phyloP scores from a whole-genome alignment of 1,140 invertebrate genomes.

The Chymomyza costata region DNA sequence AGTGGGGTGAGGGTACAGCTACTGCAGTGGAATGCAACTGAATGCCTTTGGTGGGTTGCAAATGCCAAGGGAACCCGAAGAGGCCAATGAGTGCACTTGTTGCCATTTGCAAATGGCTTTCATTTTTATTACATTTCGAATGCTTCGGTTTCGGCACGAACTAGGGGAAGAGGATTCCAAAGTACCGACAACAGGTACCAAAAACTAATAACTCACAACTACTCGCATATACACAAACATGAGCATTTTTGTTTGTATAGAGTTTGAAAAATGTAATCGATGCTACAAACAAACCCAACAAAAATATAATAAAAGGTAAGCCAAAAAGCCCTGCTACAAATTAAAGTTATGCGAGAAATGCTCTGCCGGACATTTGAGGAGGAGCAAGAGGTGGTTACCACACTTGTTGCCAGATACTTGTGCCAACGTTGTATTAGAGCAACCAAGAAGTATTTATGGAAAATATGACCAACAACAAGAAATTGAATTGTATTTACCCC shows the following conservation, averaged over 20 bases:
- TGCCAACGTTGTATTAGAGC: too few relatives aligned
- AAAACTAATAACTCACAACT: conserved; percentile 36
- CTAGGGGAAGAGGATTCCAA: background rate
- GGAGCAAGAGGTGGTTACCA: background rate
- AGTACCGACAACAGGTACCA: conserved; percentile 42
- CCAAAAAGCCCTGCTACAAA: too few relatives aligned
- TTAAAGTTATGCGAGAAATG: conserved; percentile 14
- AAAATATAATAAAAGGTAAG: too few relatives aligned
- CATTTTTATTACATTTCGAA: conserved; percentile 29
- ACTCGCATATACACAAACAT: too few relatives aligned
- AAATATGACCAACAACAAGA: too few relatives aligned
- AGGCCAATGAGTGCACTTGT: conserved; percentile 55
- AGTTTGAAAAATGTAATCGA: conserved; percentile 41
- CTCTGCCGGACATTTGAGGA: background rate
- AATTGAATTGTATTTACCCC: conserved; percentile 52
- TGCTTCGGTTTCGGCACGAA: background rate
- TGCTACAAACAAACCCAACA: too few relatives aligned
- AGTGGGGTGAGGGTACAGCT: background rate
- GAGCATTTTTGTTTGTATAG: too few relatives aligned
- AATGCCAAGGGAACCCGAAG: conserved; percentile 6
- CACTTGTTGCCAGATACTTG: too few relatives aligned
- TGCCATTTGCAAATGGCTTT: conserved; percentile 55
- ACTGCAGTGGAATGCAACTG: conserved; percentile 14
- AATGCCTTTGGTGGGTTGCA: conserved; percentile 3
- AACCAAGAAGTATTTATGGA: too few relatives aligned